Evolutionary conservation across 2,113 vertebrate genomes (phyloP).

Genomic region (Lagopus leucura): DNA sequence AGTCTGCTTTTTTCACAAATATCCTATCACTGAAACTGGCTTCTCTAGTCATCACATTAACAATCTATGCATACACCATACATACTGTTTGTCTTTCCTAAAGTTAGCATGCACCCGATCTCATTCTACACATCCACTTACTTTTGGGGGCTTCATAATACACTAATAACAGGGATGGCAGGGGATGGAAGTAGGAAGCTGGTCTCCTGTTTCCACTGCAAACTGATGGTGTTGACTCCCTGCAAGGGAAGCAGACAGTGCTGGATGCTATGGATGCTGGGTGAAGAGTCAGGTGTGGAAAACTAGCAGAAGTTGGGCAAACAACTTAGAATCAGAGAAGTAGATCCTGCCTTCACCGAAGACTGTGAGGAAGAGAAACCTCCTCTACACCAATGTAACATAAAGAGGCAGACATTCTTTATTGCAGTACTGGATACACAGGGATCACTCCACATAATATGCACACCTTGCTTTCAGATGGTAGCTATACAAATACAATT

Average conservation of each 20-base stretch:
- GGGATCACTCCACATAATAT: no score
- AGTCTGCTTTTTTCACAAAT: background rate
- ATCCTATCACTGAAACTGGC: background rate
- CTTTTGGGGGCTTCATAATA: background rate
- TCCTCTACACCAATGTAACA: no score
- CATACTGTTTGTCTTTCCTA: background rate
- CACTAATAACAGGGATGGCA: background rate
- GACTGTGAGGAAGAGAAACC: no score
- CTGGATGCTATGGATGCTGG: background rate
- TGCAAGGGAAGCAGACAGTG: background rate
- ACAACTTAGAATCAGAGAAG: background rate
- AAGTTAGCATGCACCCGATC: background rate
- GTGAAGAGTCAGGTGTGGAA: background rate
- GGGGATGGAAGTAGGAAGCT: background rate
- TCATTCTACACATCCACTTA: background rate
- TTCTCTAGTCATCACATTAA: background rate
- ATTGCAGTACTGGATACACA: no score
- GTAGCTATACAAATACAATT: no score
- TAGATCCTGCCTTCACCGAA: background rate
- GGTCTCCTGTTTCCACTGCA: background rate
- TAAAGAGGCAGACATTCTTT: no score
- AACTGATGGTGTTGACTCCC: background rate
- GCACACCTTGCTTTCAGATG: no score
- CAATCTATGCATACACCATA: background rate
- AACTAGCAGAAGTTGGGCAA: background rate